Evolutionary conservation across 1,140 invertebrate species (phyloP), one percentile per base, ranked within the genome.

Genomic region (Drosophila auraria): DNA sequence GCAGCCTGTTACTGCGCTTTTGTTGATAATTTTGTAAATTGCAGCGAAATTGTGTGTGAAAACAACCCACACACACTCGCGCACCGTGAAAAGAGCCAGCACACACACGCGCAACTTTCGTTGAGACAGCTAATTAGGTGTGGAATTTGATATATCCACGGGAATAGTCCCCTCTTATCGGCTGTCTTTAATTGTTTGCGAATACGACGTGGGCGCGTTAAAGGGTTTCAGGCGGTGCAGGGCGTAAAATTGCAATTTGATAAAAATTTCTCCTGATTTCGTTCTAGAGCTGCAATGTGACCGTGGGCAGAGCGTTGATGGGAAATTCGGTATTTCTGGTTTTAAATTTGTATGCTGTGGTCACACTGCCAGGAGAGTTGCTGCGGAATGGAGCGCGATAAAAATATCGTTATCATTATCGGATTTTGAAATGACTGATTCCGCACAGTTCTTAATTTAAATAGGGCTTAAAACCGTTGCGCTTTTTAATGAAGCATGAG

Each of bases 221-320:
- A 38, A 49, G 23, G 40, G n/a, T 61, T 69, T 70, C 9, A 47
- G 49, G 50, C 42, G 47, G 47, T 59, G 45, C 14, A 20, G 27
- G n/a, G 51, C 20, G 44, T 47, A 62, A 79, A 69, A 51, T 69
- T 76, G 25, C 57, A 83, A 79, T 69, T 83, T 70, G 62, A 57
- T 73, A 75, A 75, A 83, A 76, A 83, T 82, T 82, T 82, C 66
- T 78, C 80, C 75, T 20, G 61, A 81, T 49, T 64, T 77, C 62
- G 77, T 81, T 81, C 78, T 82, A 59, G 30, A 36, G 60, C 20
- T 36, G 49, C 30, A 66, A 58, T 47, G 58, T 38, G 45, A 30
- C 64, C 20, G 27, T 61, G 0, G 15, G 63, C 6, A 17, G 63
- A 14, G 9, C 33, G 30, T 54, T 7, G 17, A 30, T 30, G 6